Evolutionary conservation across 2,888 invertebrate species (phyloP).

Genomic region (Sabatieria punctata): DNA sequence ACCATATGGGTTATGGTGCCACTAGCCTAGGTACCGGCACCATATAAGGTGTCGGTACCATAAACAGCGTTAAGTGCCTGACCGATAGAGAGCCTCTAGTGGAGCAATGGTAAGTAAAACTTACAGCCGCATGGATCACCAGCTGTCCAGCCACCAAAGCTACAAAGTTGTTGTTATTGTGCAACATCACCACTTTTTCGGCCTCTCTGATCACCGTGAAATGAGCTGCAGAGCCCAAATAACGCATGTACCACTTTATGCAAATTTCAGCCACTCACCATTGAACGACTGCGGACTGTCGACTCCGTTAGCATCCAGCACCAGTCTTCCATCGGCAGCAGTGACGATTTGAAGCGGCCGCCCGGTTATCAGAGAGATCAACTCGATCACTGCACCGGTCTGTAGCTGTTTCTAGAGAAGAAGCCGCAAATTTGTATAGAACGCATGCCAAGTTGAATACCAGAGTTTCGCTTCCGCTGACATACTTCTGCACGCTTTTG

Average conservation of each 20-base stretch:
- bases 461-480: not conserved
- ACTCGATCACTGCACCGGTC: not conserved
- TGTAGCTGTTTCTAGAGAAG: not conserved
- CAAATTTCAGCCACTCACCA: not conserved
- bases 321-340: slow-evolving; percentile 20
- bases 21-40: no score
- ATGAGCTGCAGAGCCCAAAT: slow-evolving; percentile 16
- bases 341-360: slow-evolving; percentile 24
- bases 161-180: slow-evolving; percentile 33
- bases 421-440: not conserved
- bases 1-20: no score
- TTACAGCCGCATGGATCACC: slow-evolving; percentile 23
- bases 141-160: slow-evolving; percentile 24
- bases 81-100: no score
- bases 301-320: slow-evolving; percentile 27
- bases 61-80: no score
- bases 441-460: not conserved
- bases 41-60: no score
- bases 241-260: not conserved
- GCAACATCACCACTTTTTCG: slow-evolving; percentile 28
- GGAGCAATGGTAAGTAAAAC: slow-evolving; percentile 5
- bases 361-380: not conserved
- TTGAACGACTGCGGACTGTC: slow-evolving; percentile 15
- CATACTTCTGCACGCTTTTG: not conserved
- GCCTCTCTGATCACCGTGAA: slow-evolving; percentile 33